These are phyloP conservation scores for Apteryx owenii DNA, from an alignment of 2,113 vertebrate species.

Conservation along the genomic window DNA sequence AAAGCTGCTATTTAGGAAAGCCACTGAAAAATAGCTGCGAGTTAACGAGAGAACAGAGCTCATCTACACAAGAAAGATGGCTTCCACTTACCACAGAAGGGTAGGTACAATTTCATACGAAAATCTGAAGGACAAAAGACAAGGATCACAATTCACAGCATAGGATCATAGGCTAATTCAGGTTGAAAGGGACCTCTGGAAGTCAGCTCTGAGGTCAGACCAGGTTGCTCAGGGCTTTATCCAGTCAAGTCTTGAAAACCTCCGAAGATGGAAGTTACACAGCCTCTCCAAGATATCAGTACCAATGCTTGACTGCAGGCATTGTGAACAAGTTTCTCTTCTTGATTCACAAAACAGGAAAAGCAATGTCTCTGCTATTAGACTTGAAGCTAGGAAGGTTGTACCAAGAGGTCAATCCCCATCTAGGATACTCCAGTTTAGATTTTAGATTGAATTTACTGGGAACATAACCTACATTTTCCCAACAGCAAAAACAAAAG, in stretches of 20 bases:
- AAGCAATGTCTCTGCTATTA: background rate
- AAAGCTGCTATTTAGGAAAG: background rate
- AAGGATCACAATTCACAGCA: background rate
- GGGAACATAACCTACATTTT: background rate
- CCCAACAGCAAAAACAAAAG: background rate
- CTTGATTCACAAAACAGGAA: background rate
- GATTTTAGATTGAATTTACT: background rate
- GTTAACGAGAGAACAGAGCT: background rate
- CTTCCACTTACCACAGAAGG: background rate
- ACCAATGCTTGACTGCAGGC: background rate
- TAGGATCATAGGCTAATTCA: background rate
- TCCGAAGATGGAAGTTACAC: background rate
- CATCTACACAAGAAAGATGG: background rate
- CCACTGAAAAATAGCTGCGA: background rate
- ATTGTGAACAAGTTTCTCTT: background rate
- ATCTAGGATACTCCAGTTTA: background rate
- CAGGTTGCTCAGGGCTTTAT: background rate
- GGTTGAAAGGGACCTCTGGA: background rate
- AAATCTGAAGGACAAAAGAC: background rate
- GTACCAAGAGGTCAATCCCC: background rate
- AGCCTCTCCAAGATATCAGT: background rate
- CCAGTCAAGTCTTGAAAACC: background rate
- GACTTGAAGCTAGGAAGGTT: background rate
- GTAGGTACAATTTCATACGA: background rate
- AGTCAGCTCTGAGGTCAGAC: background rate